Base-by-base conservation (phyloP, 2,113 vertebrate genomes). In the Pseudorasbora parva region DNA sequence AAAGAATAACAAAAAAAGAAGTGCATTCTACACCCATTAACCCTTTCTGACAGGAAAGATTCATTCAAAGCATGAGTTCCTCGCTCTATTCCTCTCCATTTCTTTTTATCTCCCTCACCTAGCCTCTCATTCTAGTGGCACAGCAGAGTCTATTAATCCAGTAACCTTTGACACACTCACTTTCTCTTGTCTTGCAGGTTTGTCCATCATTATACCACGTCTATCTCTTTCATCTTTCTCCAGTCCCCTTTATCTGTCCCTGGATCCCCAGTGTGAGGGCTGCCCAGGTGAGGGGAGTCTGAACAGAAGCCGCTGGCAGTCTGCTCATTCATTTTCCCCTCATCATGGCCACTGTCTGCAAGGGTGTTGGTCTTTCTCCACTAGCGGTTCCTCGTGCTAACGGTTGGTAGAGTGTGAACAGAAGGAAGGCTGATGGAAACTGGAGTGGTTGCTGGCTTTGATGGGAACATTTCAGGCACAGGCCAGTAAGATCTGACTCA, bases 31-130 rank as follows among this genome's bases (percentile, higher is more conserved):
- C 11, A 25, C 15, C 41, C 87, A 91, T 93, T 92, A 92, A 93
- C 91, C 92, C 91, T 85, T 87, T 88, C 87, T 82, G 91, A 90
- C 90, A 84, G 88, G 84, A 37, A 85, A 84, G 84, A 88, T 85
- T 89, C 82, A 82, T 66, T 84, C 86, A 69, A 23, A 64, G 87
- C 75, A 83, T 62, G 47, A 68, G 45, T 47, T 84, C 82, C 84
- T 91, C 88, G 82, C 80, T 78, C 21, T 21, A 15, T 59, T 75
- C 57, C 41, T 74, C 47, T 17, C 72, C 51, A 17, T 25, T 78
- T 8, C 73, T 64, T 72, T 75, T 73, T 47, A 64, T 60, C 72
- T 45, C n/a, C 78, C 43, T 75, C 25, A 84, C 77, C 62, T 73
- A 75, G 59, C 68, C 64, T 77, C 30, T 57, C 60, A 64, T 49